Evolutionary conservation across 2,797 vertebrate species (phyloP).

Genomic region (Adrianichthys oophorus): DNA sequence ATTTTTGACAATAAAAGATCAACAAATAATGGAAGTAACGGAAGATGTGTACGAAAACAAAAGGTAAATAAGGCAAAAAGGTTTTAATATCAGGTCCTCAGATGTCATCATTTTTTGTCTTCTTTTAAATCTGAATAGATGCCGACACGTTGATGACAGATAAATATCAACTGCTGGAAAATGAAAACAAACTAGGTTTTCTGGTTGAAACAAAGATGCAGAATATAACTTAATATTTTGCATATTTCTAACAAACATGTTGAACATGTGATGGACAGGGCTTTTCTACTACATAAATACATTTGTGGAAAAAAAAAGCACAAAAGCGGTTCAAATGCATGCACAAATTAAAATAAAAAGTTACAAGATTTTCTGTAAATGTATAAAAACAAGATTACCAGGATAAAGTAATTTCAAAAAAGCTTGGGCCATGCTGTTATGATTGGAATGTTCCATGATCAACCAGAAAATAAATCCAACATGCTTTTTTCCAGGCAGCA

Average conservation of each 20-base stretch:
- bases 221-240: slow-evolving; percentile 10
- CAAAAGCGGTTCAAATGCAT: slow-evolving; percentile 65
- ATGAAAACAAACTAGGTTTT: slow-evolving; percentile 12
- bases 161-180: background rate
- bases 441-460: slow-evolving; percentile 45
- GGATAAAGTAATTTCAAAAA: slow-evolving; percentile 29
- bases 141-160: slow-evolving; percentile 14
- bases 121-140: slow-evolving; percentile 7
- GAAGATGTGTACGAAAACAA: background rate
- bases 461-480: slow-evolving; percentile 47
- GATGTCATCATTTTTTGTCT: background rate
- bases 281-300: slow-evolving; percentile 37
- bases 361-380: slow-evolving; percentile 35
- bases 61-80: background rate
- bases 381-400: slow-evolving; percentile 13
- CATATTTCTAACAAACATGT: slow-evolving; percentile 23
- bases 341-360: slow-evolving; percentile 49
- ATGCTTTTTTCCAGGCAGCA: slow-evolving; percentile 62
- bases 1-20: slow-evolving; percentile 7
- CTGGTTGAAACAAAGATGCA: slow-evolving; percentile 5
- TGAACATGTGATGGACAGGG: slow-evolving; percentile 35
- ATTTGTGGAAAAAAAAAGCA: slow-evolving; percentile 23
- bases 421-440: slow-evolving; percentile 34
- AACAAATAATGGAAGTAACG: slow-evolving; percentile 11
- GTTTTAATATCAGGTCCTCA: slow-evolving; percentile 5